Percentiles rank a stretch among this genome's conserved stretches.
Conservation (phyloP, 2,797 vertebrate species). For the Pangasius krempfi region DNA sequence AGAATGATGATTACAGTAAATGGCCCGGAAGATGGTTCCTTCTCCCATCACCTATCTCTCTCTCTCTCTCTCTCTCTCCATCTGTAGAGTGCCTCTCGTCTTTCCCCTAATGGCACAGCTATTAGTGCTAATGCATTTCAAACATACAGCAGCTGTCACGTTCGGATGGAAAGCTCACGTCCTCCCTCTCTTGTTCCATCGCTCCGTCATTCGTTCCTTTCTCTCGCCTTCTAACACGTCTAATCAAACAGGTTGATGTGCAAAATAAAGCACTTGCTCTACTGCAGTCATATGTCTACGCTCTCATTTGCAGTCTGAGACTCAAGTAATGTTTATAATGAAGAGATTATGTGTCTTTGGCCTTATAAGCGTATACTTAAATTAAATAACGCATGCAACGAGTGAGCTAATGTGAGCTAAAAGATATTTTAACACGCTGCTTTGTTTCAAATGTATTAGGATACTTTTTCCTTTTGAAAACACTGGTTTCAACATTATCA, state of each 20-base stretch:
- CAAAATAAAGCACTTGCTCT: conserved; percentile 24
- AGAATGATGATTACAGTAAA: conserved; percentile 83
- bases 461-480: neutral
- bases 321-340: neutral
- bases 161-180: conserved; percentile 80
- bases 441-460: neutral
- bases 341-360: neutral
- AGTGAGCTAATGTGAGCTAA: neutral
- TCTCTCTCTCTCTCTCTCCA: conserved; percentile 73
- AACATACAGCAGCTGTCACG: conserved; percentile 87
- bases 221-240: conserved; percentile 39
- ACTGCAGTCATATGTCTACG: conserved; percentile 15
- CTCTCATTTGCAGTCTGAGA: neutral
- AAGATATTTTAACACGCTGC: neutral
- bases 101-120: conserved; percentile 86
- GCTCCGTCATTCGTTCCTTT: conserved; percentile 50
- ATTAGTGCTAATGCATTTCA: conserved; percentile 91
- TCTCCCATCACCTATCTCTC: conserved; percentile 67
- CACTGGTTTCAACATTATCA: neutral
- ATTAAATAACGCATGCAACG: neutral
- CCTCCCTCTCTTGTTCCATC: conserved; percentile 41
- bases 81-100: conserved; percentile 80
- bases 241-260: conserved; percentile 46
- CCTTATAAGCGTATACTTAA: neutral
- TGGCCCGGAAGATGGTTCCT: conserved; percentile 81